A percentile compares a stretch with the other conserved stretches of the same genome.
phyloP scores from a whole-genome alignment of 2,797 vertebrate species.

The Anguilla obscura region DNA sequence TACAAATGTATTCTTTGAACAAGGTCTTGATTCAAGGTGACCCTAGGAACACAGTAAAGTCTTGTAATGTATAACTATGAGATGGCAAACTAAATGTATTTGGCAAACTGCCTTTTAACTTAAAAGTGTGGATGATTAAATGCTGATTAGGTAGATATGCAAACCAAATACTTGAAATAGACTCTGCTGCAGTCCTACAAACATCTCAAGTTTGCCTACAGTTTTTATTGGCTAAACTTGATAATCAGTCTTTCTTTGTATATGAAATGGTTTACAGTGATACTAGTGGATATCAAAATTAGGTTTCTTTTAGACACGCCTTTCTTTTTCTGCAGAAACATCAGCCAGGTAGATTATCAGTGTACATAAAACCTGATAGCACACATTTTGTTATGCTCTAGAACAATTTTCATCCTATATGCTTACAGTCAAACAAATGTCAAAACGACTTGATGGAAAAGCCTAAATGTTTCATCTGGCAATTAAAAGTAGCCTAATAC shows the following conservation, averaged over 20 bases:
- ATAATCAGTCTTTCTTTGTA: not conserved
- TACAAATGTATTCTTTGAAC: not conserved
- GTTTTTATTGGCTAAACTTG: not conserved
- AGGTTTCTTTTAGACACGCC: not conserved
- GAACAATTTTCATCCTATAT: not conserved
- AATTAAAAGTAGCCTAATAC: too few relatives aligned
- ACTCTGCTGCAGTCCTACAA: not conserved
- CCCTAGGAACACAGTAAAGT: not conserved
- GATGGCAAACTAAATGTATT: not conserved
- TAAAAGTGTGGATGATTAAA: not conserved
- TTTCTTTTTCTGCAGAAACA: not conserved
- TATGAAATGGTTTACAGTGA: not conserved
- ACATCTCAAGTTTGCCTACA: not conserved
- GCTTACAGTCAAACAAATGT: not conserved
- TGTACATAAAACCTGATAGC: not conserved
- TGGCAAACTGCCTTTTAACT: not conserved
- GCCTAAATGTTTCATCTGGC: too few relatives aligned
- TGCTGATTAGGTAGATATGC: not conserved
- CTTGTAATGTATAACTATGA: not conserved
- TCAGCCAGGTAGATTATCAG: not conserved
- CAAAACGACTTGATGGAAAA: not conserved
- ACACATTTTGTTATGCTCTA: not conserved
- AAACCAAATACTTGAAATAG: not conserved
- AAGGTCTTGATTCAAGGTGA: not conserved
- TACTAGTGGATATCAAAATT: not conserved